phyloP scores from a whole-genome alignment of 2,888 invertebrate species.

The Tetramorium bicarinatum region DNA sequence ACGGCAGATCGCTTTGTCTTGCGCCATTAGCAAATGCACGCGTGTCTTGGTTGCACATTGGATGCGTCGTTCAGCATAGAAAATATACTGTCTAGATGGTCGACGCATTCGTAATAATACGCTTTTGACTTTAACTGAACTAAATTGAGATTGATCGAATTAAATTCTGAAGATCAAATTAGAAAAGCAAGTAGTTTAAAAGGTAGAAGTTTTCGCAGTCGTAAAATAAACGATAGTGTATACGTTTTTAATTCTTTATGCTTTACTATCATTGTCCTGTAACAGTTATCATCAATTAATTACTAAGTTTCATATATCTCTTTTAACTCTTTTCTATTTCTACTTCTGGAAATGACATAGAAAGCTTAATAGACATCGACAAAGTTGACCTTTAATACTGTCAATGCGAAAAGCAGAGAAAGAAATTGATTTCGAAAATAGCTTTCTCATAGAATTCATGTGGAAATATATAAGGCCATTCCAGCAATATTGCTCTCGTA shows the following conservation, averaged over 20 bases:
- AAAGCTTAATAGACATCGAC: background rate
- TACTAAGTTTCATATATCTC: background rate
- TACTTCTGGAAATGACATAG: background rate
- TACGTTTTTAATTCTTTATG: background rate
- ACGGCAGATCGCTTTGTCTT: conserved; percentile 39
- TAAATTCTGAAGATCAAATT: background rate
- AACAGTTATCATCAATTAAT: background rate
- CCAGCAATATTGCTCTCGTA: background rate
- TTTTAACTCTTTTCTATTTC: background rate
- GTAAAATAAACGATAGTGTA: background rate
- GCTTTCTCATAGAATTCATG: background rate
- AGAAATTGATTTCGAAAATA: conserved; percentile 24
- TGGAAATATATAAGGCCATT: background rate
- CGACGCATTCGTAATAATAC: background rate
- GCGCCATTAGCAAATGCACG: conserved; percentile 43
- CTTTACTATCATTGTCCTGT: background rate
- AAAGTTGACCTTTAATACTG: background rate
- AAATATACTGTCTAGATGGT: conserved; percentile 2
- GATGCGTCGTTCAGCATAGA: background rate
- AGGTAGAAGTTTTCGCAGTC: background rate
- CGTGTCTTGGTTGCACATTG: background rate
- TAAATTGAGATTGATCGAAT: conserved; percentile 15
- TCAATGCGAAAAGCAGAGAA: background rate
- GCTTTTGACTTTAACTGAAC: background rate
- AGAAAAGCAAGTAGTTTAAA: background rate